Percentiles rank a stretch among this genome's conserved stretches.
These are phyloP conservation scores for Hanleya hanleyi DNA, from an alignment of 2,888 invertebrate species.

Conservation along the genomic window DNA sequence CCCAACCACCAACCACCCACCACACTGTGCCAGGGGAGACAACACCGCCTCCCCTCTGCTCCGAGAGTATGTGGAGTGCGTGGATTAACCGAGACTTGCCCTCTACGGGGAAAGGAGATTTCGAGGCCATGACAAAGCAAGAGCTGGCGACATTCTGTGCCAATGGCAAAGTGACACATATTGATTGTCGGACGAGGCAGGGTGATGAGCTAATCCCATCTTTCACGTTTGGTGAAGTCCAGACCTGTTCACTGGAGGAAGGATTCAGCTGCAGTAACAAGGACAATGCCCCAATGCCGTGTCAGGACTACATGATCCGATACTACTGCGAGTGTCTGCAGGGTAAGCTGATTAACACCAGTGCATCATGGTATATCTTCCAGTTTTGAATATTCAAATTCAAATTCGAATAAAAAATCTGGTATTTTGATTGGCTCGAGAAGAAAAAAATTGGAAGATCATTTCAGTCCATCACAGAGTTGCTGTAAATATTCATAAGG, in stretches of 20 bases:
- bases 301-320: constrained; percentile 51
- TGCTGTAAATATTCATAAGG: no score
- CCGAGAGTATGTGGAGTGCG: constrained; percentile 52
- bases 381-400: no score
- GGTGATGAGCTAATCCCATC: constrained; percentile 40
- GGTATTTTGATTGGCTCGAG: no score
- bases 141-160: constrained; percentile 43
- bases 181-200: constrained; percentile 61
- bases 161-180: constrained; percentile 56
- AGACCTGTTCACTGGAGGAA: constrained; percentile 76
- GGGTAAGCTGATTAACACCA: no score
- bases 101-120: constrained; percentile 48
- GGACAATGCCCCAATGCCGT: constrained; percentile 40
- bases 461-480: no score
- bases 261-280: constrained; percentile 81
- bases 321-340: constrained; percentile 74
- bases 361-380: no score
- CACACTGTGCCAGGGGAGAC: neutral
- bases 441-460: no score
- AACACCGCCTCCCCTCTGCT: neutral
- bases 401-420: no score
- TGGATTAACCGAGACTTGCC: constrained; percentile 59
- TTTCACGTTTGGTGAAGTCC: constrained; percentile 48
- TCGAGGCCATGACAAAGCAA: constrained; percentile 45
- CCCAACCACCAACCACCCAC: constrained; percentile 20